Percentiles rank a stretch among this genome's conserved stretches.
phyloP scores from a whole-genome alignment of 2,888 invertebrate genomes.

The Hydrotaea cyrtoneurina region DNA sequence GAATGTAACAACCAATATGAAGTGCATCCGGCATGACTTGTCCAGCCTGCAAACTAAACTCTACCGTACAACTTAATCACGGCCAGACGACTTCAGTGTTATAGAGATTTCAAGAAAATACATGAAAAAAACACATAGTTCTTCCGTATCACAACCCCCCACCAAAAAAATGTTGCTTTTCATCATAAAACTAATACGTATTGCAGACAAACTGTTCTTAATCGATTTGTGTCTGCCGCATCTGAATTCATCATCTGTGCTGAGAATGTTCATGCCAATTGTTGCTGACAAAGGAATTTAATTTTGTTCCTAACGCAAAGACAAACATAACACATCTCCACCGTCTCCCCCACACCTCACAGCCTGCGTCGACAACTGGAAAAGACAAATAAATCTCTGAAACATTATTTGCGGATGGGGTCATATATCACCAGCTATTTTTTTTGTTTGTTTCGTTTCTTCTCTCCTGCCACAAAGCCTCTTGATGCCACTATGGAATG shows the following conservation, averaged over 20 bases:
- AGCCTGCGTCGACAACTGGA: constrained; percentile 27
- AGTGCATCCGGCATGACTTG: no score
- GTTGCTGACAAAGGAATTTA: constrained; percentile 35
- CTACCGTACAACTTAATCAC: no score
- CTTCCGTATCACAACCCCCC: no score
- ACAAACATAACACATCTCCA: constrained; percentile 25
- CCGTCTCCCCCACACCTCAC: neutral
- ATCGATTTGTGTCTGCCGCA: no score
- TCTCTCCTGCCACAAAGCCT: constrained; percentile 31
- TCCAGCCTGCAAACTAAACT: no score
- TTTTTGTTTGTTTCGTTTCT: constrained; percentile 29
- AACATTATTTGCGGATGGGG: constrained; percentile 54
- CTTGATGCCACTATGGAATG: constrained; percentile 44
- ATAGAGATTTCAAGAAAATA: no score
- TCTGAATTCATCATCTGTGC: neutral
- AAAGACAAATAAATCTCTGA: constrained; percentile 39
- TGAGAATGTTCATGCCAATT: neutral
- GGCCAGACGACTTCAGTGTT: no score
- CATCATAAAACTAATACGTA: no score
- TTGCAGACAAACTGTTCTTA: no score
- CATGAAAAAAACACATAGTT: no score
- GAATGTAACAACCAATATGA: no score
- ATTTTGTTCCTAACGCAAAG: neutral
- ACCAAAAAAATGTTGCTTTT: no score
- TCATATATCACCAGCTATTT: constrained; percentile 48